Evolutionary conservation across 2,797 vertebrate species (phyloP).

Genomic region (Myotis vivesi): DNA sequence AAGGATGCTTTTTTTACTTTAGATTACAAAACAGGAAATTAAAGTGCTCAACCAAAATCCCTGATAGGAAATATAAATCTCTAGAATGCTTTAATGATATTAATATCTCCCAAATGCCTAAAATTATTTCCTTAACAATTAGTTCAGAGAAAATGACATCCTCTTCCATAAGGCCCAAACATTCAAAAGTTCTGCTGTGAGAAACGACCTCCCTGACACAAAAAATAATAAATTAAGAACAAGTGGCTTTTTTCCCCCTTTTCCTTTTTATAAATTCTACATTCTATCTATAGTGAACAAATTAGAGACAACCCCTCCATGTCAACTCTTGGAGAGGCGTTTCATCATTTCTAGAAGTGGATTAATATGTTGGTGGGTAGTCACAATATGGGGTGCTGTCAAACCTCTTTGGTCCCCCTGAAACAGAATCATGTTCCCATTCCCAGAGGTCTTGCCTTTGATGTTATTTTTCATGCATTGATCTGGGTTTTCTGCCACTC

Average conservation of each 20-base stretch:
- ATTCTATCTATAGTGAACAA: neutral
- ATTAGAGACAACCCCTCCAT: neutral
- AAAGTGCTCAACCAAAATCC: constrained; percentile 51
- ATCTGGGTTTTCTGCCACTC: constrained; percentile 43
- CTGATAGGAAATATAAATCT: constrained; percentile 46
- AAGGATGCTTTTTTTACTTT: neutral
- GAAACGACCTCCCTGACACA: constrained; percentile 38
- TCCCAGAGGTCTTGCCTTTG: neutral
- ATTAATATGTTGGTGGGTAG: neutral
- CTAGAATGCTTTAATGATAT: constrained; percentile 39
- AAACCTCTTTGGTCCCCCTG: constrained; percentile 67
- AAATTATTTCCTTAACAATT: constrained; percentile 44
- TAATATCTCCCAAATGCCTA: constrained; percentile 44
- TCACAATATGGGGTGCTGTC: constrained; percentile 61
- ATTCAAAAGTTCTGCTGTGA: neutral
- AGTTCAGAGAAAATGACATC: constrained; percentile 49
- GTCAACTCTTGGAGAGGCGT: neutral
- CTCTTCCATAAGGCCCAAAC: neutral
- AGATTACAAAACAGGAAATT: constrained; percentile 53
- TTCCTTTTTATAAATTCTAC: neutral
- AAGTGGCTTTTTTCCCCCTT: neutral
- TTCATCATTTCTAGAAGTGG: constrained; percentile 71
- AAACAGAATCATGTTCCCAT: neutral
- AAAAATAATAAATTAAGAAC: constrained; percentile 46
- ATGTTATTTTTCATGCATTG: neutral